Conservation (phyloP, 37 sponge, comb jelly and placozoan genomes). For the Agelas oroides region DNA sequence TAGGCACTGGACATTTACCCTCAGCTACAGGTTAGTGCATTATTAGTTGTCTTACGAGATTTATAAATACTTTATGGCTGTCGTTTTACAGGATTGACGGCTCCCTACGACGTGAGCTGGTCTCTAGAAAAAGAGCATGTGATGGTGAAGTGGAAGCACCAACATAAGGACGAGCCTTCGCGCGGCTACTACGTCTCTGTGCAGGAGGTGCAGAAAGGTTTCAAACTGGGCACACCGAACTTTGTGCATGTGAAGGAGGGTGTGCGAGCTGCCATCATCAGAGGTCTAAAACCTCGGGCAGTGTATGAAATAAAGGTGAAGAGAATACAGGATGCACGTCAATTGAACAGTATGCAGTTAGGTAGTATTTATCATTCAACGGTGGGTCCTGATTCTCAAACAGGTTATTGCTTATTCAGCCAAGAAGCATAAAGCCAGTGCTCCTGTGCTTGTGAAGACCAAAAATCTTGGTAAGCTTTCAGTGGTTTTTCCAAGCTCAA, state of each 20-base stretch:
- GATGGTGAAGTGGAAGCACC: slow-evolving; percentile 40
- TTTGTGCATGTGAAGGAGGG: slow-evolving; percentile 35
- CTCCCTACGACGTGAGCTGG: slow-evolving; percentile 4
- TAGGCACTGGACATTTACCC: no score
- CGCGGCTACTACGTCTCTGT: slow-evolving; percentile 41
- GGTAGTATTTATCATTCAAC: no score
- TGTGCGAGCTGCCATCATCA: slow-evolving; percentile 5
- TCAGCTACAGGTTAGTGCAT: no score
- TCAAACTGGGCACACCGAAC: slow-evolving; percentile 26
- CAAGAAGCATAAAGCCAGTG: slow-evolving; percentile 34
- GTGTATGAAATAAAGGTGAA: slow-evolving; percentile 55
- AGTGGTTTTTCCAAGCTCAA: no score
- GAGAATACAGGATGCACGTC: background rate
- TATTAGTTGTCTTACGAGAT: no score
- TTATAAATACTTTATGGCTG: no score
- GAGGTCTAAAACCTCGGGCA: slow-evolving; percentile 54
- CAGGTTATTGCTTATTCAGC: slow-evolving; percentile 53
- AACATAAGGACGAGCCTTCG: background rate
- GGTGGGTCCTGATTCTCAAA: no score
- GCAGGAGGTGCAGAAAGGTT: background rate
- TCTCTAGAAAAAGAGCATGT: slow-evolving; percentile 1
- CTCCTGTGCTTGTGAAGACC: slow-evolving; percentile 32
- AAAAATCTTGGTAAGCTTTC: slow-evolving; percentile 28
- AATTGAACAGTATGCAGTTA: background rate
- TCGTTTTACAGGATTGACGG: background rate